phyloP scores from a whole-genome alignment of 1,140 invertebrate genomes.

The Steinernema khuongi region DNA sequence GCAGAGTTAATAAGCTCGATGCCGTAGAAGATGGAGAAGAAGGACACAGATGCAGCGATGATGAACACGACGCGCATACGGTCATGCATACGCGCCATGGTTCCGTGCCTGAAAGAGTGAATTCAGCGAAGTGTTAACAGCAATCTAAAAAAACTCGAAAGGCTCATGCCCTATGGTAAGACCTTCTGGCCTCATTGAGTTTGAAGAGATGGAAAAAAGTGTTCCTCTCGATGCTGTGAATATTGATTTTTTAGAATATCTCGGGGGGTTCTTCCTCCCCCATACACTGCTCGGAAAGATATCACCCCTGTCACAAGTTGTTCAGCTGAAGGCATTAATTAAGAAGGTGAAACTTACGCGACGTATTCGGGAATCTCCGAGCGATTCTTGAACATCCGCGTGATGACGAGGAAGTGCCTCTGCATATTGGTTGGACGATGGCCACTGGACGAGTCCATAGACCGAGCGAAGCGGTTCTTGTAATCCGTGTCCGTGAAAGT shows the following conservation, averaged over 20 bases:
- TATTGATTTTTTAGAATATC: not conserved
- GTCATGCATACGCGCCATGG: conserved; percentile 48
- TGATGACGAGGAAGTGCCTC: conserved; percentile 38
- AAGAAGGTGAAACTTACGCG: conserved; percentile 40
- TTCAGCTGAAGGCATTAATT: not conserved
- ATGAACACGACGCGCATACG: conserved; percentile 48
- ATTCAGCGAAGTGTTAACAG: no score
- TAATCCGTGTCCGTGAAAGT: conserved; percentile 15
- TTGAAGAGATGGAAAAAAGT: conserved; percentile 19
- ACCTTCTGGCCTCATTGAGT: no score
- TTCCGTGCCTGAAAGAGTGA: conserved; percentile 36
- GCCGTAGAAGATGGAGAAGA: conserved; percentile 38
- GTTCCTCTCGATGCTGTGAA: not conserved
- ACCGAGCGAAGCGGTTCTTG: conserved; percentile 26
- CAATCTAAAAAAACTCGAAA: no score
- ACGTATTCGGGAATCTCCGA: conserved; percentile 44
- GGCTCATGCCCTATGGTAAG: no score
- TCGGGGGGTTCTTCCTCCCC: not conserved
- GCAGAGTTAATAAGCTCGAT: conserved; percentile 23
- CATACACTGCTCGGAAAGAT: not conserved
- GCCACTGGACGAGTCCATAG: conserved; percentile 24
- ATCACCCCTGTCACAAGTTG: not conserved
- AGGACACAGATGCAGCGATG: conserved; percentile 27
- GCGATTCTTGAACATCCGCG: conserved; percentile 34
- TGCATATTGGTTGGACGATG: conserved; percentile 36